Evolutionary conservation across 1,140 invertebrate genomes (phyloP), one percentile per base, ranked within the genome.

Genomic region (Calephelis nemesis): DNA sequence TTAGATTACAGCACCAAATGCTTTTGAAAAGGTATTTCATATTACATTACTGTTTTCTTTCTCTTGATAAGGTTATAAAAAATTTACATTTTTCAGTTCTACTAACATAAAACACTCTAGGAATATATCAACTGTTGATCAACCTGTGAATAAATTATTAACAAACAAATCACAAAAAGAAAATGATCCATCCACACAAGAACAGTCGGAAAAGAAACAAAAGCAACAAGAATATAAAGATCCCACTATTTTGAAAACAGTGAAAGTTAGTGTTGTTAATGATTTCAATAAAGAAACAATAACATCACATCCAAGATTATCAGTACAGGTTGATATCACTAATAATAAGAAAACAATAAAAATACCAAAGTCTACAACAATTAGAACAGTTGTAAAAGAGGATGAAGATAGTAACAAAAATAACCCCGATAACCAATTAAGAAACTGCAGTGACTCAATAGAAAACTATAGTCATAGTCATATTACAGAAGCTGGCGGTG

Each of bases 1-100:
- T 87, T 67, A 82, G 87, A 67, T 63, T 82, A 52, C 82, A 88
- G 40, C 89, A 91, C 76, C 87, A 88, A 73, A 77, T 78, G 71
- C 74, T 91, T 50, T 67, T 91, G 45, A 88, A 87, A 79, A 88
- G 87, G 89, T 91, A 84, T 76, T 58, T 49, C 13, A 50, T 62
- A 8, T 66, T 47, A 65, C 39, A 13, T 39, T 7, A n/a, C n/a
- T 60, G n/a, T 60, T n/a, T 60, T 7, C 6, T 42, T 7, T 60
- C 12, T 60, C n/a, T 54, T 7, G 39, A 11, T 58, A 12, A 30
- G 10, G 6, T 58, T 6, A 58, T 58, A 58, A 58, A 58, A 58
- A 58, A 0, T 12, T 19, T 58, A 47, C 62, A 63, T 70, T 68
- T 84, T 81, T 75, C 74, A 90, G 86, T 68, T 77, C 79, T 73